A percentile compares a stretch with the other conserved stretches of the same genome.
These are phyloP conservation scores for Streblospio benedicti DNA, from an alignment of 1,140 invertebrate species.

Conservation along the genomic window DNA sequence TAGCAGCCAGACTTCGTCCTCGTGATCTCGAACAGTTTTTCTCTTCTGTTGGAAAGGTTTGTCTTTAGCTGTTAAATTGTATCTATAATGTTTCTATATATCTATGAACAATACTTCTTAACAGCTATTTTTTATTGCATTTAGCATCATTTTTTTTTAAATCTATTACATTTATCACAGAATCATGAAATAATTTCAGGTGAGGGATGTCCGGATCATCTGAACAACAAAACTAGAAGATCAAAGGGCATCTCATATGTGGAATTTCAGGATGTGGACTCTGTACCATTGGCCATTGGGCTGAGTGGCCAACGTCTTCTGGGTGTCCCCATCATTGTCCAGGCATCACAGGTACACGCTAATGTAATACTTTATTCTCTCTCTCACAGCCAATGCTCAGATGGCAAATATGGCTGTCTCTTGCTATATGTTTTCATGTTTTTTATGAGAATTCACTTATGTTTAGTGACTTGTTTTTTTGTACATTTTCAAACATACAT, in stretches of 20 bases:
- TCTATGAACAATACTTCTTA: background rate
- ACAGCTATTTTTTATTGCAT: background rate
- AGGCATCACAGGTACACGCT: constrained; percentile 96
- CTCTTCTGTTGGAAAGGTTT: constrained; percentile 92
- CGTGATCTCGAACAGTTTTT: constrained; percentile 99
- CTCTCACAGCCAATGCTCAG: constrained; percentile 68
- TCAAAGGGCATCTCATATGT: constrained; percentile 99
- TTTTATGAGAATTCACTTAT: no score
- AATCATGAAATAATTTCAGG: constrained; percentile 37
- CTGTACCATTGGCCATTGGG: constrained; percentile 90
- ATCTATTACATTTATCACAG: background rate
- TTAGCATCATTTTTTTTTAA: background rate
- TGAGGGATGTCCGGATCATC: constrained; percentile 92
- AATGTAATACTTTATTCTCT: no score
- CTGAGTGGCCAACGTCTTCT: constrained; percentile 90
- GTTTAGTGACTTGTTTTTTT: no score
- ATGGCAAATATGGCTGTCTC: no score
- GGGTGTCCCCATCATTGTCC: constrained; percentile 96
- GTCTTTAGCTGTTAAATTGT: background rate
- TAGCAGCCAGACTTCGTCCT: constrained; percentile 81
- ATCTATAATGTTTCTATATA: background rate
- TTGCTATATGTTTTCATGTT: no score
- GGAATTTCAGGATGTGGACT: constrained; percentile 96
- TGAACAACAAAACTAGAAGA: constrained; percentile 95
- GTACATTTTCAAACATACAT: no score